phyloP scores from a whole-genome alignment of 2,888 invertebrate genomes.

The Cerceris ruficornis region DNA sequence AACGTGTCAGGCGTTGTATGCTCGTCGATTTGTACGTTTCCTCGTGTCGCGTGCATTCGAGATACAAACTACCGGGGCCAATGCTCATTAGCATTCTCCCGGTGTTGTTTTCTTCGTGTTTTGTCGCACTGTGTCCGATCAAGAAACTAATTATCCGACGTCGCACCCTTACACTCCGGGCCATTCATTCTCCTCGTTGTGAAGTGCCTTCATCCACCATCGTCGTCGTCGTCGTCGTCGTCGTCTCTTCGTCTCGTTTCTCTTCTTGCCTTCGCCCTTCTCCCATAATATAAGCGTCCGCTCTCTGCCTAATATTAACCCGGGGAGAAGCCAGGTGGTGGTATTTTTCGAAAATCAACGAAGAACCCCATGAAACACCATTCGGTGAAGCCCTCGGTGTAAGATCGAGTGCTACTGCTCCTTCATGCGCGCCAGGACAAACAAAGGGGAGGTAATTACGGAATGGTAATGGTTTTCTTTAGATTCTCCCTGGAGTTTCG shows the following conservation, averaged over 20 bases:
- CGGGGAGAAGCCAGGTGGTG: not conserved
- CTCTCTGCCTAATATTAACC: slow-evolving; percentile 10
- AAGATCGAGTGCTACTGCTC: not conserved
- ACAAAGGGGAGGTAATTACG: slow-evolving; percentile 17
- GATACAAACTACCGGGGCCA: slow-evolving; percentile 40
- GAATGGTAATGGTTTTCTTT: slow-evolving; percentile 20
- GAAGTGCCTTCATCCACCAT: slow-evolving; percentile 37
- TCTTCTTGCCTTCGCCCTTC: slow-evolving; percentile 3
- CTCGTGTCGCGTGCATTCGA: slow-evolving; percentile 31
- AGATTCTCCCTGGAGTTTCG: not conserved
- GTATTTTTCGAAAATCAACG: slow-evolving; percentile 21
- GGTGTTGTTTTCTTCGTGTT: slow-evolving; percentile 68
- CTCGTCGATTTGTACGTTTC: slow-evolving; percentile 48
- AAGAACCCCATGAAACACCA: not conserved
- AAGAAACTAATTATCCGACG: slow-evolving; percentile 78
- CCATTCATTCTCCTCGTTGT: slow-evolving; percentile 61
- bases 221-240: slow-evolving; percentile 1
- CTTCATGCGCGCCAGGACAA: slow-evolving; percentile 4
- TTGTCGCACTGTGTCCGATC: slow-evolving; percentile 72
- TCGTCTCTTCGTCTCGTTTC: slow-evolving; percentile 1
- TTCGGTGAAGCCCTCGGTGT: not conserved
- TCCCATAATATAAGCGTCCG: slow-evolving; percentile 3
- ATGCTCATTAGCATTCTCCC: slow-evolving; percentile 62
- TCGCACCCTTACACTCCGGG: slow-evolving; percentile 58
- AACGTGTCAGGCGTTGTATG: slow-evolving; percentile 36